Percentiles rank a stretch among this genome's conserved stretches.
These are phyloP conservation scores for Bradynema listronoti DNA, from an alignment of 1,140 invertebrate species.

Conservation along the genomic window DNA sequence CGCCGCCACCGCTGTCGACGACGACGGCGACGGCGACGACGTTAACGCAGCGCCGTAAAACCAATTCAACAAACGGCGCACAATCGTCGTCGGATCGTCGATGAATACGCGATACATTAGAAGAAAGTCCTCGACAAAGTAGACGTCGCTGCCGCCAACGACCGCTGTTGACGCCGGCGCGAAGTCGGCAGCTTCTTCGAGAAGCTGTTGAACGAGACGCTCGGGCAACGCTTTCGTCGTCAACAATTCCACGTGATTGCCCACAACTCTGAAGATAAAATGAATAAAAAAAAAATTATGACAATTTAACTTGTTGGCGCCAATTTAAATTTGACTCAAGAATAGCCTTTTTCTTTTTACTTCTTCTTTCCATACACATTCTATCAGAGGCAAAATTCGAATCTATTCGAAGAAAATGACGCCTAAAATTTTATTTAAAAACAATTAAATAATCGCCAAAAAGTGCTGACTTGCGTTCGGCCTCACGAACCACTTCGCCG, in stretches of 20 bases:
- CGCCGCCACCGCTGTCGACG: too few species aligned
- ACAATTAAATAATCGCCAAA: too few species aligned
- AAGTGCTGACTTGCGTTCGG: slow-evolving; percentile 64
- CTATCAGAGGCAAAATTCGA: too few species aligned
- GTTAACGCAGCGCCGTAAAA: too few species aligned
- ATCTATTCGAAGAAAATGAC: too few species aligned
- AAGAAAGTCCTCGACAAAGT: slow-evolving; percentile 94
- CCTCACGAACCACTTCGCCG: slow-evolving; percentile 72
- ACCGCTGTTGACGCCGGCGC: slow-evolving; percentile 1
- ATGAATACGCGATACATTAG: slow-evolving; percentile 95
- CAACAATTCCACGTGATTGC: slow-evolving; percentile 46
- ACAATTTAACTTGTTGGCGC: too few species aligned
- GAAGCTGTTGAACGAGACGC: slow-evolving; percentile 79
- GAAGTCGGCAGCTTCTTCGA: slow-evolving; percentile 77
- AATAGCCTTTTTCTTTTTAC: too few species aligned
- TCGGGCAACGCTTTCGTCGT: slow-evolving; percentile 73
- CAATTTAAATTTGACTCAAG: too few species aligned
- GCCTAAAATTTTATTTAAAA: too few species aligned
- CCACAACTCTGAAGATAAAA: slow-evolving; percentile 42
- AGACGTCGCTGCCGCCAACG: slow-evolving; percentile 70
- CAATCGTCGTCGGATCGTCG: slow-evolving; percentile 72
- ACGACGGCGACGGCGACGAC: too few species aligned
- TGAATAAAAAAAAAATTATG: too few species aligned
- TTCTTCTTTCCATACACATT: too few species aligned
- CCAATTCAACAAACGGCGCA: slow-evolving; percentile 80